phyloP scores from a whole-genome alignment of 64 coral and sea anemone species.

The Porites lutea region DNA sequence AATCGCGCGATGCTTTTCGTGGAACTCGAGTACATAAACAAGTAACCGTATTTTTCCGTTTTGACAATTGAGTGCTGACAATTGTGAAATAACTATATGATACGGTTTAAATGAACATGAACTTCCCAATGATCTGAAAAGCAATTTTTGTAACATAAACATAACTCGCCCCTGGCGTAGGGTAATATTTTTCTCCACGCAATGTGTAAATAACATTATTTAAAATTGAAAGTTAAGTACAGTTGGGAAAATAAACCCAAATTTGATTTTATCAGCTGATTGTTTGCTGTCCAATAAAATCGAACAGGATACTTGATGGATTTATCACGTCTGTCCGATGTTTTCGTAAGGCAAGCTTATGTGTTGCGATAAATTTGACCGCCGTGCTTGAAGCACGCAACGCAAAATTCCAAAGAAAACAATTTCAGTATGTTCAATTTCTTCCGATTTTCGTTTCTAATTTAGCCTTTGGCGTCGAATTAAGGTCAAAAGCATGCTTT shows the following conservation, averaged over 20 bases:
- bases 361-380: slow-evolving; percentile 8
- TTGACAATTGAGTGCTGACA: no score
- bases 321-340: background rate
- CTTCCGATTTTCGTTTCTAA: background rate
- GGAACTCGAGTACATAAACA: background rate
- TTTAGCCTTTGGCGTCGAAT: no score
- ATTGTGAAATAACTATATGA: no score
- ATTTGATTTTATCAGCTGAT: slow-evolving; percentile 22
- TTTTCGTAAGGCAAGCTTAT: slow-evolving; percentile 2
- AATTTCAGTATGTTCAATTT: background rate
- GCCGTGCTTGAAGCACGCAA: slow-evolving; percentile 7
- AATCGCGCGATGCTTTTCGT: background rate
- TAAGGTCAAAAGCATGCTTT: no score
- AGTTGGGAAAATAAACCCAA: slow-evolving; percentile 30
- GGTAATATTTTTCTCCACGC: background rate
- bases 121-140: background rate
- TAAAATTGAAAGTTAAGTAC: slow-evolving; percentile 6
- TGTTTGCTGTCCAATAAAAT: slow-evolving; percentile 6
- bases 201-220: slow-evolving; percentile 46
- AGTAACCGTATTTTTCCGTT: no score
- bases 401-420: background rate
- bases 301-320: background rate
- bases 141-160: background rate
- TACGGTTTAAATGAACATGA: slow-evolving; percentile 8
- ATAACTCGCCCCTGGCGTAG: background rate